phyloP scores from a whole-genome alignment of 2,888 invertebrate species.

The Hetaerina titia region DNA sequence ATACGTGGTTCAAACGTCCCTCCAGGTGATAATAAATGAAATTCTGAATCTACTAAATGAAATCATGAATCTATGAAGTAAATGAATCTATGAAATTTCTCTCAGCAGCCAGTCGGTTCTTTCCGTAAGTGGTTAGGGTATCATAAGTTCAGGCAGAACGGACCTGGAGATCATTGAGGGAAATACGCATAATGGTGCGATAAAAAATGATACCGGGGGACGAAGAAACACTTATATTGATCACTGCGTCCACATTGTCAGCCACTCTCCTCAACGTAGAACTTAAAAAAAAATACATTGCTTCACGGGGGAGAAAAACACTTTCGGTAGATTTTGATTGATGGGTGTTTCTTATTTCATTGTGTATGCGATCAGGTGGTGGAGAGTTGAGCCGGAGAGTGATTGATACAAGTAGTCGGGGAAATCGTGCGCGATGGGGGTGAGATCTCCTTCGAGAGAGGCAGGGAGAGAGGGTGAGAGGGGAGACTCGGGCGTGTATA shows the following conservation, averaged over 20 bases:
- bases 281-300: neutral
- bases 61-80: no score
- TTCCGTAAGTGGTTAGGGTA: no score
- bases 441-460: neutral
- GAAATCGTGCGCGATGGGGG: slow-evolving; percentile 26
- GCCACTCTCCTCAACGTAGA: neutral
- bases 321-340: slow-evolving; percentile 9
- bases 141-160: neutral
- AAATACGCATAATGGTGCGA: neutral
- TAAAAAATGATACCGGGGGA: neutral
- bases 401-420: slow-evolving; percentile 27
- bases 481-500: neutral
- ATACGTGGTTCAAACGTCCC: no score
- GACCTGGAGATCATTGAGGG: neutral
- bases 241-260: neutral
- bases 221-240: neutral
- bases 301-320: neutral
- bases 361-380: slow-evolving; percentile 34
- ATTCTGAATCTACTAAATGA: no score
- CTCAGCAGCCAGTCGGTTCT: no score
- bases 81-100: no score
- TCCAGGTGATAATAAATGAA: no score
- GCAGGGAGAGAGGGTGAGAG: neutral
- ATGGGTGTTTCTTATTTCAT: slow-evolving; percentile 32
- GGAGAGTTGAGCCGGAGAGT: neutral